These are phyloP conservation scores for Pogonocherus hispidulus DNA, from an alignment of 2,888 invertebrate genomes.

Conservation along the genomic window DNA sequence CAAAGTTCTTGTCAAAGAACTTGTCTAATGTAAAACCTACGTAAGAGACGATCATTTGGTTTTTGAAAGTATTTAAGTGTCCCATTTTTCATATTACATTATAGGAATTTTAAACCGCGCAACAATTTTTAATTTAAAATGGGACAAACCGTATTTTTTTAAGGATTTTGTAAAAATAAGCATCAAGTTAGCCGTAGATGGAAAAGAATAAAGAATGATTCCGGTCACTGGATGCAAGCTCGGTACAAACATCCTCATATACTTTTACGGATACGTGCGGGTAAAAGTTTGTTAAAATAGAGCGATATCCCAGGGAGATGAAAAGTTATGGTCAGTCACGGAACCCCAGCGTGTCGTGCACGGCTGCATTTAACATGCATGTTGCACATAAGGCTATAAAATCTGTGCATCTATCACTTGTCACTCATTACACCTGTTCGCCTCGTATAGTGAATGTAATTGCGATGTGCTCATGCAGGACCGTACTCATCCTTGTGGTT, in stretches of 20 bases:
- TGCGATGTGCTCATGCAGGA: slow-evolving; percentile 35
- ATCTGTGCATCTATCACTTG: slow-evolving; percentile 31
- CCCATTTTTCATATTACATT: no score
- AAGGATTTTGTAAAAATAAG: no score
- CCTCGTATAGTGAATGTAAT: slow-evolving; percentile 4
- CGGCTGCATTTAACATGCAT: slow-evolving; percentile 45
- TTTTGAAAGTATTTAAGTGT: no score
- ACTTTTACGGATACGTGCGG: slow-evolving; percentile 33
- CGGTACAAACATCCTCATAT: background rate
- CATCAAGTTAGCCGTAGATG: no score
- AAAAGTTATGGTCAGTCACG: slow-evolving; percentile 32
- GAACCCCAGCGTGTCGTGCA: slow-evolving; percentile 34
- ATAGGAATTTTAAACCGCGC: no score
- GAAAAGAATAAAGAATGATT: no score
- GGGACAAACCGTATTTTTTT: no score
- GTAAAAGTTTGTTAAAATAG: slow-evolving; percentile 45
- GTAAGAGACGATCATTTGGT: no score
- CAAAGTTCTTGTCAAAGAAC: no score
- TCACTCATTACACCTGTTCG: slow-evolving; percentile 33
- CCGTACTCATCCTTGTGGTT: slow-evolving; percentile 37
- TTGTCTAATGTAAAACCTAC: no score
- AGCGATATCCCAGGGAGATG: slow-evolving; percentile 36
- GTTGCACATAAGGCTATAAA: slow-evolving; percentile 46
- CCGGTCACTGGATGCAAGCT: no score
- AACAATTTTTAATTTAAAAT: no score